A percentile compares a stretch with the other conserved stretches of the same genome.
phyloP scores from a whole-genome alignment of 2,888 invertebrate species.

The Coenonympha arcania region DNA sequence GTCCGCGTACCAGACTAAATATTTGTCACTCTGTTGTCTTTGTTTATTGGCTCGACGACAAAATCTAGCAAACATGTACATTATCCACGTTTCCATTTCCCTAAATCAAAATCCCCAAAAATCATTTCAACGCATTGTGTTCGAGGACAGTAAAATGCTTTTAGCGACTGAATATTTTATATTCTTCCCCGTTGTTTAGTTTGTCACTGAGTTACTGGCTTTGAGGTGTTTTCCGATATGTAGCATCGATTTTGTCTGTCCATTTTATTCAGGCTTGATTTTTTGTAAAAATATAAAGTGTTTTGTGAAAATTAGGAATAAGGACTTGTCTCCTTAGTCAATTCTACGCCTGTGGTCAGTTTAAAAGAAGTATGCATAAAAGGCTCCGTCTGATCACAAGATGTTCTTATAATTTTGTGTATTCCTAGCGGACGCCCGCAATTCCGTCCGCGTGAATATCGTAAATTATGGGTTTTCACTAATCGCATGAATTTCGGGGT shows the following conservation, averaged over 20 bases:
- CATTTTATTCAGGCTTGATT: not conserved
- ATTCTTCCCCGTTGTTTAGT: slow-evolving; percentile 3
- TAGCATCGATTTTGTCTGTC: not conserved
- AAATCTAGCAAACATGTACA: too few species aligned
- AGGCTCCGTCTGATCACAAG: too few species aligned
- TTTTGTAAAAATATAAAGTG: not conserved
- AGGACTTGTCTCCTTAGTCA: not conserved
- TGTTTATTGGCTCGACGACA: too few species aligned
- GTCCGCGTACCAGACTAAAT: too few species aligned
- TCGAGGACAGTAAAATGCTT: slow-evolving; percentile 29
- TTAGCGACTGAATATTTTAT: slow-evolving; percentile 35
- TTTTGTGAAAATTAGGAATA: too few species aligned
- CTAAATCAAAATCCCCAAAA: not conserved
- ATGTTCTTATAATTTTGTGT: too few species aligned
- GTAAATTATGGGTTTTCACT: too few species aligned
- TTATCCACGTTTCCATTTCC: not conserved
- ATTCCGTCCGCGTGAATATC: too few species aligned
- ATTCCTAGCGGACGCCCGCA: too few species aligned
- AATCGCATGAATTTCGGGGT: too few species aligned
- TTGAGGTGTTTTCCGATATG: not conserved
- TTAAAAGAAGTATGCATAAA: too few species aligned
- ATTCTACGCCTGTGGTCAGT: not conserved
- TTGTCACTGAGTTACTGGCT: not conserved
- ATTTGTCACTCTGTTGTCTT: too few species aligned
- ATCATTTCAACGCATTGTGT: not conserved